Base-by-base conservation (phyloP, 2,888 invertebrate species). In the Vesta saturnalis region DNA sequence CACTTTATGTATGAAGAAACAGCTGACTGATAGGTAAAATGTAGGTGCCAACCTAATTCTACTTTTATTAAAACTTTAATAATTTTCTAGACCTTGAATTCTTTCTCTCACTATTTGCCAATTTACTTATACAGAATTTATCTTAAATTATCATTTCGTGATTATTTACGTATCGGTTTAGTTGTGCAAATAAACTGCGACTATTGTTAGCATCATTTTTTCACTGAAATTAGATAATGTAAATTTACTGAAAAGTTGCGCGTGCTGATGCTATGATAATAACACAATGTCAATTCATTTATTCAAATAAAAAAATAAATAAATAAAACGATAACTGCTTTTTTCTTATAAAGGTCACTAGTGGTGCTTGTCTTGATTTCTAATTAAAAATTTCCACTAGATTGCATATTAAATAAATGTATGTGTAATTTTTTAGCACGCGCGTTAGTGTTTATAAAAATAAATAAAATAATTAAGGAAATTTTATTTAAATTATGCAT, bases 1-100 rank as follows among this genome's bases (percentile, higher is more conserved):
- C 39, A 39, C 12, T 39, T 39, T 10, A n/a, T n/a, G 12, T 39
- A 23, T 23, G 8, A 23, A 39, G 49, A 49, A 52, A 52, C 52
- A 52, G 52, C 52, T 52, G 52, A 52, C 47, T 47, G 52, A 19
- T 21, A 52, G 52, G 47, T n/a, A 21, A 47, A 15, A 21, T 52
- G 52, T 52, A n/a, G 52, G 52, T 21, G 52, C 4, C 12, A 43
- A 43, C 1, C 43, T 43, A 12, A 43, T n/a, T 19, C 8, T 49
- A 18, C 16, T 49, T 5, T 18, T 16, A 49, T 52, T 52, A 47
- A 47, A 23, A 23, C 23, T 8, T 23, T 23, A 5, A 5, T 23
- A n/a, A n/a, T 39, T 39, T 8, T 39, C 39, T 39, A 8, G n/a
- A n/a, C 39, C 39, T 39, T 39, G 39, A 39, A 39, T n/a, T n/a